These are phyloP conservation scores for Pimephales promelas DNA, from an alignment of 2,113 vertebrate species.

Conservation along the genomic window DNA sequence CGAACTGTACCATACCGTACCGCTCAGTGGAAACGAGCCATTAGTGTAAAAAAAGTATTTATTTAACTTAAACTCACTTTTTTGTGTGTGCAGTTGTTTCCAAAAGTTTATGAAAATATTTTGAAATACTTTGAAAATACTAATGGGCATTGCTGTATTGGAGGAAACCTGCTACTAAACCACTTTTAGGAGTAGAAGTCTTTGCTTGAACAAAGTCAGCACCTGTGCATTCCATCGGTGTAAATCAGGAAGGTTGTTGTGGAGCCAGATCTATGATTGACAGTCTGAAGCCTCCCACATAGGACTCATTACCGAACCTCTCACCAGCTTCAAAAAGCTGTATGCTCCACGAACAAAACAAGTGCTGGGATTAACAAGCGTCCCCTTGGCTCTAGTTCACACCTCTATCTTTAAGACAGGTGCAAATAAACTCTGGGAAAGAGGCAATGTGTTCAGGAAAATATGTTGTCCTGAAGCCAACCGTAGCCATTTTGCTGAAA, in stretches of 20 bases:
- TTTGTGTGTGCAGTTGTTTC: no score
- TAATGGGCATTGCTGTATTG: neutral
- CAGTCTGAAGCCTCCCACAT: constrained; percentile 22
- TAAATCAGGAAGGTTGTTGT: neutral
- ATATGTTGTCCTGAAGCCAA: neutral
- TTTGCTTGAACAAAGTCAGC: neutral
- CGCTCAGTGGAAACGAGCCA: no score
- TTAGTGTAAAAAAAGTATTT: no score
- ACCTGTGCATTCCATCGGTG: neutral
- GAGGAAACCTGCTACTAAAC: neutral
- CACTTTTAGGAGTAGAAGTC: neutral
- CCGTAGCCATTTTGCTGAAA: neutral
- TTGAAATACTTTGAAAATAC: no score
- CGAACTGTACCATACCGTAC: no score
- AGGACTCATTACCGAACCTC: constrained; percentile 35
- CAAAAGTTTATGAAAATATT: neutral
- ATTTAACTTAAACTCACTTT: no score
- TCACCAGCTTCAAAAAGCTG: constrained; percentile 18
- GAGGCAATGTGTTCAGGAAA: no score
- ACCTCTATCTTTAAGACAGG: constrained; percentile 9
- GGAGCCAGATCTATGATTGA: constrained; percentile 1
- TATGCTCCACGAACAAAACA: neutral
- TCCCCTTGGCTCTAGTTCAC: constrained; percentile 14
- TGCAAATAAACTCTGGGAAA: constrained; percentile 34
- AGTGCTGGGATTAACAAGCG: constrained; percentile 35